Evolutionary conservation across 2,888 invertebrate genomes (phyloP).

Genomic region (Corbicula japonica): DNA sequence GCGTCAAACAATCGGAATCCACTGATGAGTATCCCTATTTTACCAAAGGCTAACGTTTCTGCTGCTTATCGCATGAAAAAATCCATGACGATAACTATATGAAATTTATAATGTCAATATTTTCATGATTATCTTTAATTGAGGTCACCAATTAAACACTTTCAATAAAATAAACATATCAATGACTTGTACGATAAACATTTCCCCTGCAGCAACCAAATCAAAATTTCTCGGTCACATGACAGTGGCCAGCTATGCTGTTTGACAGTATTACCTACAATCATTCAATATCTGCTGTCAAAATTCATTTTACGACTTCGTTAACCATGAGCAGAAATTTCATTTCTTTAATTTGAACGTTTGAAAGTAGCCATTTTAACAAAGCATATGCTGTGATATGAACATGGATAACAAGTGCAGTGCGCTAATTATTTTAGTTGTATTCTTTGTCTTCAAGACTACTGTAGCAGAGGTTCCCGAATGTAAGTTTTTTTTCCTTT

Average conservation of each 20-base stretch:
- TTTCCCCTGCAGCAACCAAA: slow-evolving; percentile 14
- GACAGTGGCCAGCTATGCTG: slow-evolving; percentile 29
- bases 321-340: slow-evolving; percentile 9
- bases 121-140: too few relatives aligned
- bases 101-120: too few relatives aligned
- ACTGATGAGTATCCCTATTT: too few relatives aligned
- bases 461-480: too few relatives aligned
- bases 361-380: slow-evolving; percentile 13
- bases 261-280: slow-evolving; percentile 1
- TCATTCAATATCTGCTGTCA: slow-evolving; percentile 17
- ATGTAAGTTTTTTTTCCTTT: too few relatives aligned
- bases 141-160: slow-evolving; percentile 14
- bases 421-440: too few relatives aligned
- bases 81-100: too few relatives aligned
- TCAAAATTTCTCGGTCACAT: slow-evolving; percentile 2
- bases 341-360: slow-evolving; percentile 12
- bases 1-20: too few relatives aligned
- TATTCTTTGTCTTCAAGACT: too few relatives aligned
- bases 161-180: slow-evolving; percentile 4
- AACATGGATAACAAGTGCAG: too few relatives aligned
- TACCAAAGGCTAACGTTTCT: too few relatives aligned
- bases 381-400: neutral
- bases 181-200: slow-evolving; percentile 8
- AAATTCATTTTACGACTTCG: slow-evolving; percentile 23
- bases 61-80: too few relatives aligned